These are phyloP conservation scores for Prosapia bicincta DNA, from an alignment of 2,888 invertebrate genomes.

Conservation along the genomic window DNA sequence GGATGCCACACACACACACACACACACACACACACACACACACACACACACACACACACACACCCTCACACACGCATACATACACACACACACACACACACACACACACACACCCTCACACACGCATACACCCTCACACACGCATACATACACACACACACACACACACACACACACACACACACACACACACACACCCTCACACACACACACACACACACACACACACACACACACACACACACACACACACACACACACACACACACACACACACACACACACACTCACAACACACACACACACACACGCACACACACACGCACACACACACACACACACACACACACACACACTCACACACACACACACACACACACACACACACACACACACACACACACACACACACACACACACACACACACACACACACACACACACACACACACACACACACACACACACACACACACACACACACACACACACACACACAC, in stretches of 20 bases:
- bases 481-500: neutral
- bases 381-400: conserved; percentile 5
- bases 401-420: conserved; percentile 5
- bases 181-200: neutral
- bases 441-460: conserved; percentile 5
- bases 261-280: neutral
- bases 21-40: too few relatives aligned
- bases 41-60: neutral
- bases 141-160: neutral
- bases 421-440: conserved; percentile 5
- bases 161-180: conserved; percentile 5
- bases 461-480: conserved; percentile 5
- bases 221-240: conserved; percentile 5
- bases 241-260: conserved; percentile 5
- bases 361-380: conserved; percentile 5
- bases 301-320: neutral
- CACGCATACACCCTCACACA: neutral
- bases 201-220: conserved; percentile 5
- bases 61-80: neutral
- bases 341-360: conserved; percentile 3
- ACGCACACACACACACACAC: conserved; percentile 1
- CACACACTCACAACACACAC: too few relatives aligned
- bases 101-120: neutral
- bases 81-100: conserved; percentile 3
- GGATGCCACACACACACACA: too few relatives aligned